These are phyloP conservation scores for human DNA, from an alignment of 2,113 vertebrate species.

Conservation along the genomic window DNA sequence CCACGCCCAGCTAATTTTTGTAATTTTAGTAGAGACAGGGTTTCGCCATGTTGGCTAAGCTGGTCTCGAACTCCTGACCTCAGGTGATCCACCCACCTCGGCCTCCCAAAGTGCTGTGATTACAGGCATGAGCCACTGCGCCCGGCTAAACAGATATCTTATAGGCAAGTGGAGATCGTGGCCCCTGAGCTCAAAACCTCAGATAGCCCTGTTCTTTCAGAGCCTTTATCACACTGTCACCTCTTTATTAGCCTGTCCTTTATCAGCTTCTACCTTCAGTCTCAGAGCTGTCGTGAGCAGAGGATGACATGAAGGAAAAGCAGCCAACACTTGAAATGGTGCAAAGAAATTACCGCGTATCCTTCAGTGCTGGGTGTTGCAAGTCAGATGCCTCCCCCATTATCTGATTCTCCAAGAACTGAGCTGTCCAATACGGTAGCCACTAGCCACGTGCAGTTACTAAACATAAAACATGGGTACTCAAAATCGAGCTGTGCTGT, in stretches of 20 bases:
- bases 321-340: background rate
- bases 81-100: background rate
- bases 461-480: background rate
- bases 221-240: background rate
- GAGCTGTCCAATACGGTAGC: background rate
- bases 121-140: background rate
- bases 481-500: background rate
- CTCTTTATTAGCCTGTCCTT: background rate
- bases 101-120: background rate
- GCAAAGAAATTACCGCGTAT: background rate
- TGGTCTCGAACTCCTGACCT: background rate
- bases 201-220: background rate
- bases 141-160: background rate
- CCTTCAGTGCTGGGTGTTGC: background rate
- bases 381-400: background rate
- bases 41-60: background rate
- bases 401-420: background rate
- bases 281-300: background rate
- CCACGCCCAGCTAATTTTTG: background rate
- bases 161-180: background rate
- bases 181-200: background rate
- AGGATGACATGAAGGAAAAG: background rate
- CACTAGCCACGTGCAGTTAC: background rate
- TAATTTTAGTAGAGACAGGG: background rate
- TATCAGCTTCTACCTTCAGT: background rate